Evolutionary conservation across 2,797 vertebrate species (phyloP), one percentile per base, ranked within the genome.

Genomic region (Anolis apletophallus): DNA sequence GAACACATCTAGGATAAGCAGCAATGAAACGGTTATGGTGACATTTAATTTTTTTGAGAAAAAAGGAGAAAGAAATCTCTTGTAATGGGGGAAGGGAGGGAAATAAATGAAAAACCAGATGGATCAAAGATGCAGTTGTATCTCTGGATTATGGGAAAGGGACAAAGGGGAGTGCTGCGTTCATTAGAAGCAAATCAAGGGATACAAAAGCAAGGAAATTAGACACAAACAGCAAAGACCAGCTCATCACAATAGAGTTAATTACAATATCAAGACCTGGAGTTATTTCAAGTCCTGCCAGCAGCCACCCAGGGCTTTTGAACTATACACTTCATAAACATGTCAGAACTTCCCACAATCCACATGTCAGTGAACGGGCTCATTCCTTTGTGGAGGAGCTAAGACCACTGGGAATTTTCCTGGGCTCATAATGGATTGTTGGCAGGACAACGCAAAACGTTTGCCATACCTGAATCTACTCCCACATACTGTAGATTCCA

Each of bases 381-480:
- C 93, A 86, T 90, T 94, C 89, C 92, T 89, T 46, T 80, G 29
- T 94, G 72, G 0, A 0, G 85, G 81, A 95, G 81, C 75, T 84
- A 89, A 93, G 88, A 86, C 91, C 95, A 89, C 94, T 92, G 94
- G 91, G 90, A 94, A 93, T 94, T 95, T 92, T 93, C 90, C 91
- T 80, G 69, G 92, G 84, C 78, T 89, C 93, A 93, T 94, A 96
- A 94, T 92, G 89, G 89, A 61, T 89, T 94, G 83, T 90, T 94
- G 91, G 93, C 90, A 96, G 92, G 83, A 85, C 86, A 85, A 77
- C 82, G 84, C 81, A 40, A 93, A 95, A 88, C 69, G 75, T 52
- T 94, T 91, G 93, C 86, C 88, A 92, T 74, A 88, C 69, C 86
- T 83, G 84, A 89, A 89, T 95, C 93, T 89, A 94, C 92, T 93